These are phyloP conservation scores for Jacana jacana DNA, from an alignment of 2,113 vertebrate genomes.

Conservation along the genomic window DNA sequence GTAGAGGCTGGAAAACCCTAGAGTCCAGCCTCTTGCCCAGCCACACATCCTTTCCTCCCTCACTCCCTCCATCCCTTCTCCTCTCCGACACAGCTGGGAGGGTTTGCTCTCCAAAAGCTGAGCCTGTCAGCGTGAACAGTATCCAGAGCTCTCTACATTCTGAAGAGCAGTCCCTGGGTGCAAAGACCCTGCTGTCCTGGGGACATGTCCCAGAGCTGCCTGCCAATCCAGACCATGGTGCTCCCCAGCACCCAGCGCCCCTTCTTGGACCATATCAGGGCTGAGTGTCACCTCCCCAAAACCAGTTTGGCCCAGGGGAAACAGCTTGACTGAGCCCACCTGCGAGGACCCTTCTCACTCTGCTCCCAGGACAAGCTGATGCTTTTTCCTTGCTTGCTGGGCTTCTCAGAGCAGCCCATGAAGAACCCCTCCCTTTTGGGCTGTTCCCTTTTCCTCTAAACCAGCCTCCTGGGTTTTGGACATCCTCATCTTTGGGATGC, in stretches of 20 bases:
- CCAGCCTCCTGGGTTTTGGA: neutral
- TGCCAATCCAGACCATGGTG: neutral
- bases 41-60: neutral
- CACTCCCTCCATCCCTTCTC: too few species aligned
- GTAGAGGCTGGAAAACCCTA: neutral
- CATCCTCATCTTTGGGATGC: neutral
- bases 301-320: rapidly evolving
- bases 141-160: neutral
- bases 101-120: neutral
- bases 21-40: neutral
- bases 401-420: neutral
- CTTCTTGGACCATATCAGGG: neutral
- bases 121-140: slow-evolving; percentile 1
- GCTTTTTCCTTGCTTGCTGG: neutral
- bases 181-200: neutral
- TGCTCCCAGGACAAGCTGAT: neutral
- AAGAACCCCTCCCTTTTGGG: neutral
- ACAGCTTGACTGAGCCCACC: neutral
- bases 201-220: neutral
- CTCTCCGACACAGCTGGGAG: neutral
- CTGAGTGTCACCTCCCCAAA: neutral
- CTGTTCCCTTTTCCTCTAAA: neutral
- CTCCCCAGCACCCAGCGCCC: neutral
- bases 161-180: neutral
- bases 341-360: neutral